Base-by-base conservation (phyloP, 2,797 vertebrate species). In the Rhinogobio ventralis region DNA sequence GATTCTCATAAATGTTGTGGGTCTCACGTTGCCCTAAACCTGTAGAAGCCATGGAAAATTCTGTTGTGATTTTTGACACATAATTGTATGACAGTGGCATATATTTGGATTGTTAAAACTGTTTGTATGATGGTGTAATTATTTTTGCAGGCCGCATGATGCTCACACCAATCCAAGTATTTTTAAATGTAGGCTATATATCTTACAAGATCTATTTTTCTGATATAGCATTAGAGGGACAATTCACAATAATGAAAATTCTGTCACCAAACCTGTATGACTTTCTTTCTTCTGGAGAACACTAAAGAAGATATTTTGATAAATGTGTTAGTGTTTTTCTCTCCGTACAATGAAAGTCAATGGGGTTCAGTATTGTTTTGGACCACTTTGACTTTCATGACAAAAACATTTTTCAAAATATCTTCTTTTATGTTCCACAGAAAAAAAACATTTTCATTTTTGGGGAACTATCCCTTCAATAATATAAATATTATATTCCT, bases 1-100 rank as follows among this genome's bases (percentile, higher is more conserved):
- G 33, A 53, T n/a, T 74, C 19, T 82, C 20, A 39, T 46, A 46
- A 6, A 57, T 74, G 42, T 74, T 66, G 45, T 66, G 71, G 42
- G 30, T 75, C 23, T 60, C 72, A 53, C 28, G 4, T 42, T 66
- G n/a, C 30, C 28, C 28, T 49, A 66, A 82, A 74, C 81, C 30
- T 51, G 75, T 30, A 46, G 39, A 81, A 8, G 19, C 36, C 55
- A 51, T 64, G 45, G 25, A 51, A 55, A 33, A 49, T 5, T 17
- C 4, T 9, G n/a, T 25, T 73, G 36, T 72, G 8, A n/a, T 82
- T 49, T 45, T 39, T 20, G 45, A 13, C 39, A 20, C 42, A 30
- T 46, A 10, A 46, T 45, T 46, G 19, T 30, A 62, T 79, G 42
- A 79, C 60, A 9, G 11, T 33, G 57, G 64, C 14, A 76, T 9